Evolutionary conservation across 2,888 invertebrate species (phyloP).

Genomic region (Caenorhabditis panamensis): DNA sequence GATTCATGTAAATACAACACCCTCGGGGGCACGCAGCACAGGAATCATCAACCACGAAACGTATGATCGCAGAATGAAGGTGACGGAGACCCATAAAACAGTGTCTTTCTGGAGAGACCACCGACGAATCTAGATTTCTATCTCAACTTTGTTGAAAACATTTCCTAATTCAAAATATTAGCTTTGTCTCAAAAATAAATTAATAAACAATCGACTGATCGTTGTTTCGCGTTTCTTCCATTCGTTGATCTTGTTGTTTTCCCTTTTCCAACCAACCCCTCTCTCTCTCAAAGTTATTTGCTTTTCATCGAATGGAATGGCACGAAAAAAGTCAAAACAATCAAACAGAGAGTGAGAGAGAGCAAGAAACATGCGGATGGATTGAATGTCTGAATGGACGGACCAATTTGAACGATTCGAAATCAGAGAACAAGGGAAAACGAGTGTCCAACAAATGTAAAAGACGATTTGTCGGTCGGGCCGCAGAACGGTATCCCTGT

Average conservation of each 20-base stretch:
- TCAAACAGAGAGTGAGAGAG: not conserved
- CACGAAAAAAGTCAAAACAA: conserved; percentile 13
- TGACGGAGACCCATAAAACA: not conserved
- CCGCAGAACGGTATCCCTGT: not conserved
- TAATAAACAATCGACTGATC: no score
- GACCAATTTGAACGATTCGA: no score
- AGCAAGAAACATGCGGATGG: not conserved
- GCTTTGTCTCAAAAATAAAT: no score
- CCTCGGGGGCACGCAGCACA: not conserved
- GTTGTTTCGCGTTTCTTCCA: no score
- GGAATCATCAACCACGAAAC: not conserved
- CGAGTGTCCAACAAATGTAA: not conserved
- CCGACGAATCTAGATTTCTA: no score
- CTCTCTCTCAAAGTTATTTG: not conserved
- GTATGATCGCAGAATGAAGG: not conserved
- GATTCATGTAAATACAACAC: conserved; percentile 3
- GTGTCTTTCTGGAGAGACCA: no score
- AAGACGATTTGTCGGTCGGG: not conserved
- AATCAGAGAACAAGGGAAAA: not conserved
- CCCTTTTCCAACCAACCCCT: not conserved
- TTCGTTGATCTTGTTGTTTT: not conserved
- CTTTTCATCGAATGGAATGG: not conserved
- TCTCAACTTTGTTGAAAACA: no score
- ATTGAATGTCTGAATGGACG: conserved; percentile 1
- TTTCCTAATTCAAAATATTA: no score